Evolutionary conservation across 2,888 invertebrate genomes (phyloP).

Genomic region (Trissolcus japonicus): DNA sequence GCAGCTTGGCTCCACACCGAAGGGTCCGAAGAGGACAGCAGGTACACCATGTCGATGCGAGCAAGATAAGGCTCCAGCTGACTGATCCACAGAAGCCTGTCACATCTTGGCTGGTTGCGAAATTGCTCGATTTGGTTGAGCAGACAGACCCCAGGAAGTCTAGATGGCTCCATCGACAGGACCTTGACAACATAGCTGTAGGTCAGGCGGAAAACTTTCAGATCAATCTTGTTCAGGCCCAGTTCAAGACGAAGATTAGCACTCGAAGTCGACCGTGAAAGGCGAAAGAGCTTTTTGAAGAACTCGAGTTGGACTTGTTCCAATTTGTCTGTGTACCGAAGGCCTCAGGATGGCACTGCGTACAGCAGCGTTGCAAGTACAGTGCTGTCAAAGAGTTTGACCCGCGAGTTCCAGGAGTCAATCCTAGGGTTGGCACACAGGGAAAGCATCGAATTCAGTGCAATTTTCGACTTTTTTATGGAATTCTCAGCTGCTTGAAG

Average conservation of each 20-base stretch:
- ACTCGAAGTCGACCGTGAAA: not conserved
- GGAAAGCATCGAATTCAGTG: not conserved
- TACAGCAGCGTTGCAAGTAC: not conserved
- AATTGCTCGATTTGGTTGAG: not conserved
- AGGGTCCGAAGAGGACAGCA: not conserved
- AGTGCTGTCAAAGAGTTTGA: conserved; percentile 3
- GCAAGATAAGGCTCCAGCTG: not conserved
- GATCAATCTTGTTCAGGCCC: not conserved
- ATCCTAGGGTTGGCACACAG: conserved; percentile 6
- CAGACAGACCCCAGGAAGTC: not conserved
- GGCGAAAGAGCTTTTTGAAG: not conserved
- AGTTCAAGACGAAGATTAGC: not conserved
- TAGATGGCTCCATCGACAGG: not conserved
- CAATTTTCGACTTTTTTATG: not conserved
- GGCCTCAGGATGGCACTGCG: not conserved
- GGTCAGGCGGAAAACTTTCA: not conserved
- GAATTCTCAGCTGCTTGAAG: not conserved
- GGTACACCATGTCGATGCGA: not conserved
- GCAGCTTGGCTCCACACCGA: not conserved
- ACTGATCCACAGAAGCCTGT: not conserved
- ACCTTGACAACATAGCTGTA: not conserved
- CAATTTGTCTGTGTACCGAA: not conserved
- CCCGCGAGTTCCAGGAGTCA: not conserved
- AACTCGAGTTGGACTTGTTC: conserved; percentile 1
- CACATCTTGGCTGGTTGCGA: not conserved